Evolutionary conservation across 1,140 invertebrate species (phyloP).

Genomic region (Drosophila varians): DNA sequence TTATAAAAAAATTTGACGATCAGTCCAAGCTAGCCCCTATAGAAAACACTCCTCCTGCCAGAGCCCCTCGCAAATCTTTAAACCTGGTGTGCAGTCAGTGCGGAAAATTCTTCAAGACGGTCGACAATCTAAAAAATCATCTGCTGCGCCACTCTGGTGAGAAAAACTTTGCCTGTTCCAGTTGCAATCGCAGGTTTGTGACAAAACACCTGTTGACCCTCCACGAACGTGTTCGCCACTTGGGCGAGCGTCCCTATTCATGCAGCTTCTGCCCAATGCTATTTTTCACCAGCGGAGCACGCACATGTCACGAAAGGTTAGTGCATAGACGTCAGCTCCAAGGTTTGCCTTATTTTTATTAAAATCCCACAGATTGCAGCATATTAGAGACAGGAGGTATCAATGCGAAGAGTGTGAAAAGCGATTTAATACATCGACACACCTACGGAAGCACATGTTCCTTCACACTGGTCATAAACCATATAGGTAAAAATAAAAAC

Average conservation of each 20-base stretch:
- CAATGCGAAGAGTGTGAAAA: conserved; percentile 24
- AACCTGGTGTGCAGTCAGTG: conserved; percentile 25
- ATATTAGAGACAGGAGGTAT: conserved; percentile 11
- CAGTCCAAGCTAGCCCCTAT: too few relatives aligned
- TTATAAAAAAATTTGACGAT: too few relatives aligned
- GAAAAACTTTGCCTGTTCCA: conserved; percentile 27
- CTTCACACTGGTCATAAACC: conserved; percentile 27
- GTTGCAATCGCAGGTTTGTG: conserved; percentile 22
- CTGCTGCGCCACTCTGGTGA: conserved; percentile 29
- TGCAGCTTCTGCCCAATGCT: conserved; percentile 28
- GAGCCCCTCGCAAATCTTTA: not conserved
- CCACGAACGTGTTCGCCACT: conserved; percentile 33
- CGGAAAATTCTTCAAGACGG: conserved; percentile 24
- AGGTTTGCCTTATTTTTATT: not conserved
- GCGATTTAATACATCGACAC: conserved; percentile 26
- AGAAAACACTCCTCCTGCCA: too few relatives aligned
- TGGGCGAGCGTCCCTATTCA: conserved; percentile 37
- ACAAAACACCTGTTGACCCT: conserved; percentile 22
- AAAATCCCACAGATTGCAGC: conserved; percentile 4
- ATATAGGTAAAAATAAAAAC: conserved; percentile 16
- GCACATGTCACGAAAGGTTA: conserved; percentile 38
- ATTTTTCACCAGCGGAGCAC: conserved; percentile 34
- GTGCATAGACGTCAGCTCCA: too few relatives aligned
- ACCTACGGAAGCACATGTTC: conserved; percentile 30
- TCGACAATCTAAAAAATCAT: conserved; percentile 36